Percentiles rank a stretch among this genome's conserved stretches.
Evolutionary conservation across 2,888 invertebrate genomes (phyloP).

Genomic region (Eupithecia vulgata): DNA sequence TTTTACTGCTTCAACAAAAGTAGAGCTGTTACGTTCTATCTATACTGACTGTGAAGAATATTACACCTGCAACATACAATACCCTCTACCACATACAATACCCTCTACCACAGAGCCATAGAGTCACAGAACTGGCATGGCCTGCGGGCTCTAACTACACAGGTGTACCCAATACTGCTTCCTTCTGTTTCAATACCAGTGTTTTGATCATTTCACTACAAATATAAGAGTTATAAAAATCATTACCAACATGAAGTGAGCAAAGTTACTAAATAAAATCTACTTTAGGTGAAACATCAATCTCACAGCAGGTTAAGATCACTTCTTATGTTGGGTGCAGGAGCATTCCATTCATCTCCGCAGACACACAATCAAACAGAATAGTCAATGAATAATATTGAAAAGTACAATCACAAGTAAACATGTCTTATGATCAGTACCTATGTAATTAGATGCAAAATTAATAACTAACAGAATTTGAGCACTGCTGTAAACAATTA

Average conservation of each 20-base stretch:
- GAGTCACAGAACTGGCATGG: neutral
- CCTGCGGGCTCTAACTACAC: neutral
- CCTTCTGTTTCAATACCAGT: neutral
- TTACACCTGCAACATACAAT: neutral
- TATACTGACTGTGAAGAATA: neutral
- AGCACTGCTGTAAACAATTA: conserved; percentile 29
- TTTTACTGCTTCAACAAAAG: neutral
- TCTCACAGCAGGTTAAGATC: neutral
- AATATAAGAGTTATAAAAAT: neutral
- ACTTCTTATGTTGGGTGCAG: neutral
- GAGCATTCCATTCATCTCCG: neutral
- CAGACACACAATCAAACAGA: neutral
- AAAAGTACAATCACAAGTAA: neutral
- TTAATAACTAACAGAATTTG: neutral
- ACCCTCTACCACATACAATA: neutral
- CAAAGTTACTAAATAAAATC: neutral
- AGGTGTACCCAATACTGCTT: neutral
- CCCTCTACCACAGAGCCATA: too few species aligned
- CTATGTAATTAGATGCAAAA: neutral
- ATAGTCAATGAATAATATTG: neutral
- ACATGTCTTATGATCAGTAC: neutral
- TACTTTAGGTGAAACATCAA: neutral
- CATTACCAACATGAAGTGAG: neutral
- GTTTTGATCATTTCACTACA: neutral
- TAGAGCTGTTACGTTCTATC: neutral